These are phyloP conservation scores for Xestoiulus laeticollis DNA, from an alignment of 2,888 invertebrate species.

Conservation along the genomic window DNA sequence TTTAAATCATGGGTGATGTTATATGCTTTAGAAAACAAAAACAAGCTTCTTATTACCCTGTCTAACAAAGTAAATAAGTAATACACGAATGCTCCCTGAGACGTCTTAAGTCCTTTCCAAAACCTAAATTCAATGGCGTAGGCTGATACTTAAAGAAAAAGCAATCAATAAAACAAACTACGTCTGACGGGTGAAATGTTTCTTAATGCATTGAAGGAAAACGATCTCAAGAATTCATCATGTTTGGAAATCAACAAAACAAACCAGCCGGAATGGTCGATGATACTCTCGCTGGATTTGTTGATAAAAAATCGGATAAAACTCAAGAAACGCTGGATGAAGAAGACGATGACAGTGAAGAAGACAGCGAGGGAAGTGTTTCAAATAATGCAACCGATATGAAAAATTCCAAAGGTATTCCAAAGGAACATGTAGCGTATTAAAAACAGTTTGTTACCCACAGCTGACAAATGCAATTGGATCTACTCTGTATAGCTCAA, in stretches of 20 bases:
- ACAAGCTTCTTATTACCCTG: not conserved
- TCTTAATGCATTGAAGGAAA: conserved; percentile 55
- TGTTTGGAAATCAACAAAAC: conserved; percentile 59
- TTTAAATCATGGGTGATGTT: not conserved
- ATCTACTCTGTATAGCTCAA: no score
- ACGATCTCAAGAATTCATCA: conserved; percentile 57
- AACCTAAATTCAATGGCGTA: not conserved
- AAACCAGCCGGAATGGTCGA: conserved; percentile 58
- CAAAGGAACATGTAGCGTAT: not conserved
- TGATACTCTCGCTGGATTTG: conserved; percentile 54
- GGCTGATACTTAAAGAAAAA: not conserved
- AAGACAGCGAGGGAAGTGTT: not conserved
- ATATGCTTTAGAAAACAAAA: not conserved
- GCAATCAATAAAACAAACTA: not conserved
- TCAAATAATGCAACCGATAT: conserved; percentile 45
- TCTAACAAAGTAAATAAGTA: not conserved
- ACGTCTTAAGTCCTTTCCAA: not conserved
- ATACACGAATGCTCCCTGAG: not conserved
- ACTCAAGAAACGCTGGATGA: conserved; percentile 44
- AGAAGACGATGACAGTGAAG: conserved; percentile 45
- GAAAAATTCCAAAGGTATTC: conserved; percentile 49
- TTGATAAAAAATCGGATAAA: conserved; percentile 51
- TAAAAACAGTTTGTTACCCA: not conserved
- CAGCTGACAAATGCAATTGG: not conserved
- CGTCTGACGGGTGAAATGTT: conserved; percentile 3